Base-by-base conservation (phyloP, 1,140 invertebrate species). In the Ceratosolen fusciceps region DNA sequence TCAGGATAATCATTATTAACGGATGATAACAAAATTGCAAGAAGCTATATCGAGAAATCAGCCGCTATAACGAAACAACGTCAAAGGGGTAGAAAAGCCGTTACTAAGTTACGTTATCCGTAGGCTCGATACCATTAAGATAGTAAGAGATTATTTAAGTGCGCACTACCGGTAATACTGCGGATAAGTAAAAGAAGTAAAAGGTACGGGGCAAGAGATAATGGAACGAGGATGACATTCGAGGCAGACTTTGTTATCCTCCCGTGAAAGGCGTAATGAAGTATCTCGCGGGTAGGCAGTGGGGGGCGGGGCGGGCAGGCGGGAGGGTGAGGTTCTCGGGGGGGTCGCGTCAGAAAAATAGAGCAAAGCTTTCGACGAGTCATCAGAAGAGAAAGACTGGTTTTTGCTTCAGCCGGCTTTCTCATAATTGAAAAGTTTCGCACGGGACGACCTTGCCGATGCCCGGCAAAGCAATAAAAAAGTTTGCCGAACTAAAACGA, bases 381-480 rank as follows among this genome's bases (percentile, higher is more conserved):
- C 74, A 70, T 67, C 49, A n/a, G n/a, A 29, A 31, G 0, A 43
- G 26, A 58, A 77, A 77, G 0, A 39, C 49, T 10, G 26, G 65
- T 26, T 21, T n/a, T n/a, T 31, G 2, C 34, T 54, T 37, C n/a
- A 31, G 58, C 47, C 21, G 31, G 43, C 72, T 71, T 72, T 81
- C 82, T 82, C 79, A 79, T 86, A 87, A 88, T 88, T 88, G 85
- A 87, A 88, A 86, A 86, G 81, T 83, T 80, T 80, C 62, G 79
- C 78, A 24, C 58, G 49, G 14, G 49, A 62, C 75, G 68, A 82
- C 81, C 81, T 82, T 78, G 58, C 74, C 71, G 68, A 65, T 70
- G 77, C 75, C 19, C 43, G 21, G 21, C n/a, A n/a, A 31, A 43
- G 71, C 56, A 70, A 58, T 75, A 60, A 75, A 80, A 75, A 80